Conservation (phyloP, 2,888 invertebrate species). For the Cinara cedri region DNA sequence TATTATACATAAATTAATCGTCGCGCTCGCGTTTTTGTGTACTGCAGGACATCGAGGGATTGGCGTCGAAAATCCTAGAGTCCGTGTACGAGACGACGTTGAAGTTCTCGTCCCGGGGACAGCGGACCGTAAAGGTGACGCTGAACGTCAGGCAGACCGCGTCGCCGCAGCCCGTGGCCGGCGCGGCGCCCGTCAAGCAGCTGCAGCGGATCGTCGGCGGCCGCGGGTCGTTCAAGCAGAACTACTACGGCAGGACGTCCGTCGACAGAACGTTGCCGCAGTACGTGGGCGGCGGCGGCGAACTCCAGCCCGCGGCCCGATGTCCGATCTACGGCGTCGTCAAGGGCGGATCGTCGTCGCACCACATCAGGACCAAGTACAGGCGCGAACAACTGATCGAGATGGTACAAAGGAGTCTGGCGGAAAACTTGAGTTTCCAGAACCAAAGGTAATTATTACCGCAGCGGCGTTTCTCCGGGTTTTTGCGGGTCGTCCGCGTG, state of each 20-base stretch:
- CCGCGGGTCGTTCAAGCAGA: not conserved
- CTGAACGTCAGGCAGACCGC: constrained; percentile 33
- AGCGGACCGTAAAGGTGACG: constrained; percentile 39
- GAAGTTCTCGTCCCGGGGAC: constrained; percentile 23
- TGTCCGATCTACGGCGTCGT: not conserved
- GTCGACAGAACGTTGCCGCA: not conserved
- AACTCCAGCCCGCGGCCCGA: not conserved
- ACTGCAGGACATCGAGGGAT: constrained; percentile 39
- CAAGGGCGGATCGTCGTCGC: not conserved
- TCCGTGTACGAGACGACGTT: constrained; percentile 48
- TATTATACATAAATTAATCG: no score
- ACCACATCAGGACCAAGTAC: constrained; percentile 16
- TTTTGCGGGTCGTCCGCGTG: no score
- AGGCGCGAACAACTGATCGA: constrained; percentile 41
- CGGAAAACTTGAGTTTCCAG: constrained; percentile 56
- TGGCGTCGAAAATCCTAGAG: constrained; percentile 51
- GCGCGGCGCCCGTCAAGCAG: not conserved
- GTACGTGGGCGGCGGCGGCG: not conserved
- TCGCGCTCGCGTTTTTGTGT: not conserved
- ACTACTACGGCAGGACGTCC: not conserved
- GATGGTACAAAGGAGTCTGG: constrained; percentile 41
- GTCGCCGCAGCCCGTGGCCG: not conserved
- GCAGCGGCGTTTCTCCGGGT: no score
- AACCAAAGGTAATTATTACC: constrained; percentile 20
- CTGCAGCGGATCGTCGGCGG: not conserved